These are phyloP conservation scores for Microctenopoma lineatum DNA, from an alignment of 2,797 vertebrate genomes.

Conservation along the genomic window DNA sequence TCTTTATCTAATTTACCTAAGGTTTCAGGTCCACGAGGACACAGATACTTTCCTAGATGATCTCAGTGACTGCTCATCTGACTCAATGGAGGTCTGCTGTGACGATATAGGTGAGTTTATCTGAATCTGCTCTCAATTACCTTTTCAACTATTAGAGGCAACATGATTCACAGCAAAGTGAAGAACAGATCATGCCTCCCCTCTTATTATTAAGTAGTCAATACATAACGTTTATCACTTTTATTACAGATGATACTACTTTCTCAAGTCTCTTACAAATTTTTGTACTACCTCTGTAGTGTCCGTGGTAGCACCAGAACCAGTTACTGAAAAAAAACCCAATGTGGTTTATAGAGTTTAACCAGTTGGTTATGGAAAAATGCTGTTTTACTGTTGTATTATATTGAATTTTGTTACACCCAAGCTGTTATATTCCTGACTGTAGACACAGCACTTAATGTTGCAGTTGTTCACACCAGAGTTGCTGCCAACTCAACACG, in stretches of 20 bases:
- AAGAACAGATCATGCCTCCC: neutral
- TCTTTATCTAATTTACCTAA: slow-evolving; percentile 35
- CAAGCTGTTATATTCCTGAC: slow-evolving; percentile 37
- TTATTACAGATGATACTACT: too few species aligned
- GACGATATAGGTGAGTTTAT: slow-evolving; percentile 84
- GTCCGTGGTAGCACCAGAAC: neutral
- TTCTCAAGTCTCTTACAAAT: neutral
- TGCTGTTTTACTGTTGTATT: slow-evolving; percentile 47
- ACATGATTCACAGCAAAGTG: neutral
- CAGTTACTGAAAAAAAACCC: neutral
- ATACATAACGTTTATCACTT: too few species aligned
- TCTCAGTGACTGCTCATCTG: slow-evolving; percentile 80
- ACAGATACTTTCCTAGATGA: slow-evolving; percentile 75
- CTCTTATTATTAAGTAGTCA: too few species aligned
- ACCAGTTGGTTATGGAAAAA: slow-evolving; percentile 15
- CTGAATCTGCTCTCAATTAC: neutral
- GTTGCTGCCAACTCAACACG: slow-evolving; percentile 51
- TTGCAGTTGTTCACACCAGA: slow-evolving; percentile 63
- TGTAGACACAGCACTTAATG: slow-evolving; percentile 54
- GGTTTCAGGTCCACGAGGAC: slow-evolving; percentile 78
- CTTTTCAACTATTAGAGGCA: neutral
- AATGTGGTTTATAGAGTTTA: slow-evolving; percentile 37
- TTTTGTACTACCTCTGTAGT: neutral
- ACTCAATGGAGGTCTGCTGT: slow-evolving; percentile 82
- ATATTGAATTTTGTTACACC: slow-evolving; percentile 48